A percentile compares a stretch with the other conserved stretches of the same genome.
Evolutionary conservation across 2,888 invertebrate genomes (phyloP).

Genomic region (Isoperla grammatica): DNA sequence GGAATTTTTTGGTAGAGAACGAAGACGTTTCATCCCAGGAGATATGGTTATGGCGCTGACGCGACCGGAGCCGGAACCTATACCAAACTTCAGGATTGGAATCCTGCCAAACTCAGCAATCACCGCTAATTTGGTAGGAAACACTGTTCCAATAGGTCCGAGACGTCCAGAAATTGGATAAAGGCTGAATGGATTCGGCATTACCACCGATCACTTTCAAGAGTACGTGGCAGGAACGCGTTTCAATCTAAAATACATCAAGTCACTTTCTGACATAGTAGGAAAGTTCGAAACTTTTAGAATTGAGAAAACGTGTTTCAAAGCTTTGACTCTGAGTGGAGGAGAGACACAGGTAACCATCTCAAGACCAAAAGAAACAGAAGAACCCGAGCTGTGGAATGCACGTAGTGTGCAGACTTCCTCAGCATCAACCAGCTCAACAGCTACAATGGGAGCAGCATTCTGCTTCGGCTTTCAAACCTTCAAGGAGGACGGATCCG

Average conservation of each 20-base stretch:
- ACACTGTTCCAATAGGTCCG: constrained; percentile 32
- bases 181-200: constrained; percentile 32
- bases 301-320: constrained; percentile 33
- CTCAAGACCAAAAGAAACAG: constrained; percentile 29
- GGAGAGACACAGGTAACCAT: constrained; percentile 34
- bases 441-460: constrained; percentile 33
- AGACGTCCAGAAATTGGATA: constrained; percentile 31
- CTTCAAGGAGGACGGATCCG: constrained; percentile 33
- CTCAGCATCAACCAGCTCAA: constrained; percentile 31
- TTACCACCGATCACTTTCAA: constrained; percentile 31
- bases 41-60: constrained; percentile 39
- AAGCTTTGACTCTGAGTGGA: constrained; percentile 28
- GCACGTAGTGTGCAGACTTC: constrained; percentile 30
- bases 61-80: constrained; percentile 33
- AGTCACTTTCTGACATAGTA: constrained; percentile 30
- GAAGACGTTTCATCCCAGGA: constrained; percentile 37
- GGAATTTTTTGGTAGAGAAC: no score
- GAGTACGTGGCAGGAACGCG: constrained; percentile 29
- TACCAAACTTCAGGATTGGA: constrained; percentile 35
- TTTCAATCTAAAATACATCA: constrained; percentile 31
- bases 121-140: constrained; percentile 33
- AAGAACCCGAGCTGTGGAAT: constrained; percentile 28
- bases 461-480: constrained; percentile 33
- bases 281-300: constrained; percentile 32
- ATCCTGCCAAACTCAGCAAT: constrained; percentile 30